phyloP scores from a whole-genome alignment of 1,140 invertebrate genomes.

The Neodiprion lecontei region DNA sequence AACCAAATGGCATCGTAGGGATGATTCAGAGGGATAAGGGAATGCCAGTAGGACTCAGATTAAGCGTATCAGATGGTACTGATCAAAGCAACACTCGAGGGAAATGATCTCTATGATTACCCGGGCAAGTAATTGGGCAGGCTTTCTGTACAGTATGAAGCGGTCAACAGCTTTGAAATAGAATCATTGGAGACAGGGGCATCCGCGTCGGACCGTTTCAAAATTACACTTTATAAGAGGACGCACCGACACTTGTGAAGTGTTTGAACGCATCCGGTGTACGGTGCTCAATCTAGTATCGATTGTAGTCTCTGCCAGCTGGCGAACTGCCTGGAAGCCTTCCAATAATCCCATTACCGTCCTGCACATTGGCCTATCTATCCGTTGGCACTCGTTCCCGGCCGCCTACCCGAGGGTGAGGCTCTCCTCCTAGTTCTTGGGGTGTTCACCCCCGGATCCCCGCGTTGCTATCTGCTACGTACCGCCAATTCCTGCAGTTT shows the following conservation, averaged over 20 bases:
- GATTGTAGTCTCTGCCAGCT: slow-evolving; percentile 5
- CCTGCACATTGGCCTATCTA: slow-evolving; percentile 3
- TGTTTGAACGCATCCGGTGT: background rate
- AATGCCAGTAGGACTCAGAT: too few relatives aligned
- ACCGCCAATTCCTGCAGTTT: slow-evolving; percentile 1
- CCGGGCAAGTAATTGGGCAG: too few relatives aligned
- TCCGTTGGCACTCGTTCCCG: background rate
- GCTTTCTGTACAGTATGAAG: too few relatives aligned
- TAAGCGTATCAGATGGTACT: too few relatives aligned
- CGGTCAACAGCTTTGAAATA: too few relatives aligned
- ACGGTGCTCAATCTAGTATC: background rate
- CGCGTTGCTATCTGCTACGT: background rate
- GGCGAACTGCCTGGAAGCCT: slow-evolving; percentile 6
- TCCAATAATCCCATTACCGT: slow-evolving; percentile 17
- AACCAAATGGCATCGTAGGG: too few relatives aligned
- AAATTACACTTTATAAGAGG: background rate
- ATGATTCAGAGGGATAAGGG: too few relatives aligned
- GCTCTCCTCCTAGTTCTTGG: background rate
- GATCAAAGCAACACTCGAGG: too few relatives aligned
- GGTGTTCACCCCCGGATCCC: background rate
- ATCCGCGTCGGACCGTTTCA: background rate
- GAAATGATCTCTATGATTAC: too few relatives aligned
- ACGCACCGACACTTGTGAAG: background rate
- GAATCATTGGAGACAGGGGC: too few relatives aligned
- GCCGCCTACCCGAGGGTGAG: background rate